Conservation (phyloP, 2,797 vertebrate genomes). For the Poecilia gillii region DNA sequence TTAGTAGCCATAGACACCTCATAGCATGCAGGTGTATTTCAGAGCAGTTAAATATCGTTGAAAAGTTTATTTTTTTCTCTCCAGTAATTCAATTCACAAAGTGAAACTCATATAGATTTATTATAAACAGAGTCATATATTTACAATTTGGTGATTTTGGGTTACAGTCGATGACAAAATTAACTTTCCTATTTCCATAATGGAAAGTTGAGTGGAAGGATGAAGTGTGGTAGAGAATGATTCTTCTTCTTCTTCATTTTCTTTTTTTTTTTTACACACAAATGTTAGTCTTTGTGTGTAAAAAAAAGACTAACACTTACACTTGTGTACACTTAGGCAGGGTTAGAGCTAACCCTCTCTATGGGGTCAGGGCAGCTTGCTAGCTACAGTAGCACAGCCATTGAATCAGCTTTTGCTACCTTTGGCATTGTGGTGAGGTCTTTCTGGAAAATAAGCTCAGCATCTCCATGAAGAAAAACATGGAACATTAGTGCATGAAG, state of each 20-base stretch:
- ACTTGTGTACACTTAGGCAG: neutral
- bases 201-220: constrained; percentile 2
- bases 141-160: neutral
- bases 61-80: neutral
- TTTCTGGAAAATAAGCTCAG: neutral
- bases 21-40: constrained; percentile 28
- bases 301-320: neutral
- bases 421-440: neutral
- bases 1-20: constrained; percentile 60
- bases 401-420: neutral
- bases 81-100: neutral
- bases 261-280: too few species aligned
- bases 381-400: neutral
- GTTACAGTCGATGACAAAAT: neutral
- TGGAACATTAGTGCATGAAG: neutral
- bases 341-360: neutral
- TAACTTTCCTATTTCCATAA: neutral
- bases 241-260: neutral
- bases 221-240: neutral
- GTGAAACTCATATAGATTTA: neutral
- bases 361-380: neutral
- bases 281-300: neutral
- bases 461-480: neutral
- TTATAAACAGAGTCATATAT: neutral
- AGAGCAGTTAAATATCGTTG: neutral